A percentile compares a stretch with the other conserved stretches of the same genome.
Evolutionary conservation across 2,888 invertebrate species (phyloP).

Genomic region (Cheilosia variabilis): DNA sequence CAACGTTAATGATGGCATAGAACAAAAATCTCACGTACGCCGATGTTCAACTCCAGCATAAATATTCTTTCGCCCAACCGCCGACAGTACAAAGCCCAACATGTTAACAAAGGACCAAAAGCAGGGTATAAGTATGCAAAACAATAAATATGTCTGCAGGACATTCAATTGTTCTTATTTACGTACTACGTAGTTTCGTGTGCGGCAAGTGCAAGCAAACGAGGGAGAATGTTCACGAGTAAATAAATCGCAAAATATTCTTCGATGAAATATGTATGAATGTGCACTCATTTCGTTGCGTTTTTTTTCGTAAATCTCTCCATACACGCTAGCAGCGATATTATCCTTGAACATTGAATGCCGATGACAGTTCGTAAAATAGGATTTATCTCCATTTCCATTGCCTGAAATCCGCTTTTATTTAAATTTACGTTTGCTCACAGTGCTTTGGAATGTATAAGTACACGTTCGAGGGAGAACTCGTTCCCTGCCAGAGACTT

Average conservation of each 20-base stretch:
- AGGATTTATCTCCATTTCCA: constrained; percentile 45
- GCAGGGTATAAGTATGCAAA: neutral
- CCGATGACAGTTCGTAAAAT: constrained; percentile 66
- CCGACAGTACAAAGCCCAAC: too few relatives aligned
- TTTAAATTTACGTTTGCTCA: neutral
- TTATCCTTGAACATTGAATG: constrained; percentile 55
- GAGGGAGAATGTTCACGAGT: constrained; percentile 6
- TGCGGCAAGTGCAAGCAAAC: neutral
- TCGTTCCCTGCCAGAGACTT: neutral
- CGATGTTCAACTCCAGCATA: too few relatives aligned
- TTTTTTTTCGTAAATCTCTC: constrained; percentile 2
- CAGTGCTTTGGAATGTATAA: neutral
- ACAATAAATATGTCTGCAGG: constrained; percentile 7
- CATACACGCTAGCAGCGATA: constrained; percentile 48
- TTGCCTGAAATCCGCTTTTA: constrained; percentile 2
- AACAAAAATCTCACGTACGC: too few relatives aligned
- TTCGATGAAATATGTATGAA: constrained; percentile 61
- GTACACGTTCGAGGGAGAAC: neutral
- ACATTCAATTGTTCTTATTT: constrained; percentile 8
- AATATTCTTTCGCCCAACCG: too few relatives aligned
- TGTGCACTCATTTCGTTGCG: constrained; percentile 47
- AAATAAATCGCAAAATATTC: constrained; percentile 58
- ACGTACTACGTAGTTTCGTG: too few relatives aligned
- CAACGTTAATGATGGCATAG: too few relatives aligned
- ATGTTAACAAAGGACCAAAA: too few relatives aligned